Evolutionary conservation across 2,888 invertebrate genomes (phyloP).

Genomic region (Ceriagrion tenellum): DNA sequence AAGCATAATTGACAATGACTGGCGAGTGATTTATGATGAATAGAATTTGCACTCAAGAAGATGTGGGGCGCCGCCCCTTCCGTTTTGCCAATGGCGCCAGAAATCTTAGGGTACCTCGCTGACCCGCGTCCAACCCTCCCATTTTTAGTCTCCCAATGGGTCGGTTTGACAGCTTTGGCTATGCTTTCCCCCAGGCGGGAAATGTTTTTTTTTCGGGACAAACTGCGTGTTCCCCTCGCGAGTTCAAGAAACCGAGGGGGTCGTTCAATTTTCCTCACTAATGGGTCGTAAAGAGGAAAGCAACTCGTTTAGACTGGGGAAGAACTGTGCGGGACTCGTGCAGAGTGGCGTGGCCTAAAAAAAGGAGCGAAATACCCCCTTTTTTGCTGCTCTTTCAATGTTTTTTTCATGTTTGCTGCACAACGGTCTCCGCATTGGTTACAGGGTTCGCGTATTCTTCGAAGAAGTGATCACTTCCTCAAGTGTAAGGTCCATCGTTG

Average conservation of each 20-base stretch:
- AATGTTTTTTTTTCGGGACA: background rate
- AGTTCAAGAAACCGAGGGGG: background rate
- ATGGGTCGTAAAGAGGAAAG: constrained; percentile 9
- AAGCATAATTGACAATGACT: too few species aligned
- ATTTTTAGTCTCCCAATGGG: background rate
- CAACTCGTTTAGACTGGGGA: background rate
- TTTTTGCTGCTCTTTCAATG: background rate
- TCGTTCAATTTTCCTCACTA: background rate
- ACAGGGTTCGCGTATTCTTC: background rate
- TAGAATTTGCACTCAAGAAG: too few species aligned
- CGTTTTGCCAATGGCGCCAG: too few species aligned
- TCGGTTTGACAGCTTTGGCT: background rate
- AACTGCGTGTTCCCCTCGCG: background rate
- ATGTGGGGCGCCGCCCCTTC: too few species aligned
- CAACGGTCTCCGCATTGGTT: background rate
- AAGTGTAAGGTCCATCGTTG: background rate
- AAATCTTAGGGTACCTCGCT: too few species aligned
- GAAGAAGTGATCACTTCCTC: background rate
- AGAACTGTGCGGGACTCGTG: background rate
- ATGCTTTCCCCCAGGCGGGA: background rate
- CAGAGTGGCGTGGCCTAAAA: background rate
- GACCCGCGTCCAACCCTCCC: background rate
- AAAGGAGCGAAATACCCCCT: background rate
- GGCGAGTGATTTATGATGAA: too few species aligned
- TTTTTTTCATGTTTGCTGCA: background rate